Percentiles rank a stretch among this genome's conserved stretches.
phyloP scores from a whole-genome alignment of 2,113 vertebrate species.

The Nerophis lumbriciformis region DNA sequence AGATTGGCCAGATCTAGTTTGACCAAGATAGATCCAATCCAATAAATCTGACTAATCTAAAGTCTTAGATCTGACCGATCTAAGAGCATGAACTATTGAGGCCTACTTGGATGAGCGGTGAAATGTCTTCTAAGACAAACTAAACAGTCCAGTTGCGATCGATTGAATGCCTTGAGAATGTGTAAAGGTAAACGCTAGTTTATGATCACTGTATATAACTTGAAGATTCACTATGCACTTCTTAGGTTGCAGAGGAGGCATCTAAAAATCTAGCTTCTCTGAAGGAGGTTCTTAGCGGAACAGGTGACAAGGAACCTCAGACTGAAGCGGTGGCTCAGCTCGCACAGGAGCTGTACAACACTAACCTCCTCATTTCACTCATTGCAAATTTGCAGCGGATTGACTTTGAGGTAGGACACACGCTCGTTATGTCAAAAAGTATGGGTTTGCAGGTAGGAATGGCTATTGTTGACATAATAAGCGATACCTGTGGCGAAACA shows the following conservation, averaged over 20 bases:
- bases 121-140: no score
- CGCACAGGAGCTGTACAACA: constrained; percentile 78
- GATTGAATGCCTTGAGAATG: no score
- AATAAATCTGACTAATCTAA: no score
- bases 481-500: no score
- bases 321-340: constrained; percentile 77
- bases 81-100: no score
- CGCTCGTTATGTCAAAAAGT: constrained; percentile 1
- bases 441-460: constrained; percentile 15
- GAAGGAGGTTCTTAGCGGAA: constrained; percentile 75
- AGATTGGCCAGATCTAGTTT: no score
- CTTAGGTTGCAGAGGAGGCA: constrained; percentile 73
- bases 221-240: not conserved
- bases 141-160: no score
- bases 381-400: constrained; percentile 76
- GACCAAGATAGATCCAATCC: no score
- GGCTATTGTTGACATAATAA: no score
- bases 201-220: not conserved
- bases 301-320: constrained; percentile 78
- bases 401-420: constrained; percentile 71
- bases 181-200: not conserved
- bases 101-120: no score
- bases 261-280: constrained; percentile 73
- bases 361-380: constrained; percentile 74
- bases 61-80: no score